phyloP scores from a whole-genome alignment of 2,888 invertebrate genomes.

The Hydraecia micacea region DNA sequence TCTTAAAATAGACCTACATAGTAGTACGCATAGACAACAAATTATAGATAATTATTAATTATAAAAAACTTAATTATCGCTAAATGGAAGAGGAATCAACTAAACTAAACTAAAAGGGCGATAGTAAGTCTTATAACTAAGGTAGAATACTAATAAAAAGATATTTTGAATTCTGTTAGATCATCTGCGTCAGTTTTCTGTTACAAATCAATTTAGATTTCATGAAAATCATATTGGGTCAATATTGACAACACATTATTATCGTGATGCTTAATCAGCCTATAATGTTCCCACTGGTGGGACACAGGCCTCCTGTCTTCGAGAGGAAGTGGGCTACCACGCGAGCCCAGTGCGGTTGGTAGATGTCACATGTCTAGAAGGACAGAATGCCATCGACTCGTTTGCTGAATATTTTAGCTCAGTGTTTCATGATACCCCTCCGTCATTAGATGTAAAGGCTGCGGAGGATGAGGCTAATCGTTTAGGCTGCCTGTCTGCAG shows the following conservation, averaged over 20 bases:
- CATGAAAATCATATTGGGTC: neutral
- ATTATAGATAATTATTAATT: conserved; percentile 80
- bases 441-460: too few relatives aligned
- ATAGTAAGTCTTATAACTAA: conserved; percentile 74
- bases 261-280: neutral
- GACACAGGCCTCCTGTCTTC: neutral
- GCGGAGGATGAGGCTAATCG: too few relatives aligned
- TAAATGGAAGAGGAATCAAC: conserved; percentile 89
- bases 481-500: too few relatives aligned
- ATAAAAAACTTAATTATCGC: conserved; percentile 85
- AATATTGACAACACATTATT: conserved; percentile 8
- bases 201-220: conserved; percentile 21
- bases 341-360: neutral
- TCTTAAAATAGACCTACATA: conserved; percentile 73
- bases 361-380: neutral
- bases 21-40: conserved; percentile 82
- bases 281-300: neutral
- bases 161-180: conserved; percentile 73
- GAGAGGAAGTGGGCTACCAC: neutral
- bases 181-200: conserved; percentile 45
- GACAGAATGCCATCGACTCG: too few relatives aligned
- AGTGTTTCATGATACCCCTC: too few relatives aligned
- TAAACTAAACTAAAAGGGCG: conserved; percentile 84
- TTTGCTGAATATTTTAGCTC: too few relatives aligned
- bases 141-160: conserved; percentile 79